These are phyloP conservation scores for Porites lutea DNA, from an alignment of 64 coral and sea anemone species.

Conservation along the genomic window DNA sequence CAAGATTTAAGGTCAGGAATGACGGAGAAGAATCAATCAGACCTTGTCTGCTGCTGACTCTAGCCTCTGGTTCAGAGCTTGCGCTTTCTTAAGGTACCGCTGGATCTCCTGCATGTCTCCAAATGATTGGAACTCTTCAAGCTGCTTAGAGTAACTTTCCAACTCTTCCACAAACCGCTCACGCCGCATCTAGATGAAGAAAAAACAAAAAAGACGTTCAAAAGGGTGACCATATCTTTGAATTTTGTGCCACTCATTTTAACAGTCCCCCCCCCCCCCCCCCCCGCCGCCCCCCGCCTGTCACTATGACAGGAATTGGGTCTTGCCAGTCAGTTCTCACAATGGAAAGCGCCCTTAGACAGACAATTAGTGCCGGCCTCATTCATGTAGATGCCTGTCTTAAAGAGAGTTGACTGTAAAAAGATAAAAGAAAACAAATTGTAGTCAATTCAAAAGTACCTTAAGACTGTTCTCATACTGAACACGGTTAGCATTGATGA, in stretches of 20 bases:
- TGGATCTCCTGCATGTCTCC: conserved; percentile 97
- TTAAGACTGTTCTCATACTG: conserved; percentile 99
- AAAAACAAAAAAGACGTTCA: neutral
- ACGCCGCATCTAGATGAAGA: conserved; percentile 80
- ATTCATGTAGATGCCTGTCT: no score
- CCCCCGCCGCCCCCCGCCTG: no score
- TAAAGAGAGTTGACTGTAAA: no score
- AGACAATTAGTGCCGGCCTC: no score
- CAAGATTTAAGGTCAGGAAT: neutral
- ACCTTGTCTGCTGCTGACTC: conserved; percentile 95
- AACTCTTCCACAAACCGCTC: conserved; percentile 98
- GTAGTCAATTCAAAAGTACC: conserved; percentile 31
- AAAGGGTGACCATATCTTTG: no score
- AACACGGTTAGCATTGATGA: conserved; percentile 94
- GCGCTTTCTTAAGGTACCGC: conserved; percentile 96
- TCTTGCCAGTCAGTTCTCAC: no score
- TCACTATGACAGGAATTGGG: no score
- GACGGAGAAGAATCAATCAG: neutral
- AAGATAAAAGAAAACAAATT: neutral
- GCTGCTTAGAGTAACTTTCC: conserved; percentile 93
- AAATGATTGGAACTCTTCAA: conserved; percentile 96
- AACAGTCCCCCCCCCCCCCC: no score
- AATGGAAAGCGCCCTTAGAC: no score
- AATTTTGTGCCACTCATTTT: no score
- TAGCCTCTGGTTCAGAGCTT: conserved; percentile 88